Base-by-base conservation (phyloP, 2,113 vertebrate species). In the Urocitellus parryii region DNA sequence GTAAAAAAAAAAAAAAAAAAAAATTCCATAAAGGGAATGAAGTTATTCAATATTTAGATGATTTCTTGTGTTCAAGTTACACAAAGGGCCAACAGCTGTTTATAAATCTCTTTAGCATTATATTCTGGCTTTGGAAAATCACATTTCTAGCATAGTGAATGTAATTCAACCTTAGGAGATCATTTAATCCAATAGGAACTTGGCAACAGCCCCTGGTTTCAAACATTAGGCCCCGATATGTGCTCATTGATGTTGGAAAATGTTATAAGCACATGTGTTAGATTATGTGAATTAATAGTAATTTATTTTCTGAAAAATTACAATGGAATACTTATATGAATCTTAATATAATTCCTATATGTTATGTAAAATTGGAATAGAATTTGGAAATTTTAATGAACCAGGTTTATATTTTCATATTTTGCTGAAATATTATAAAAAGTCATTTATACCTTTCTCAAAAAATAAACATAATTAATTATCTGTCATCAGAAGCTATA, bases 101-200 rank as follows among this genome's bases (percentile, higher is more conserved):
- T 78, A 83, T 65, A 94, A 90, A 93, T 94, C 56, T 82, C 25
- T 61, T 93, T 93, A 96, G 24, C 45, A 90, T 91, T 92, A 68
- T 16, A 88, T 87, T 89, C 78, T 76, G 48, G 17, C 20, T 91
- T 93, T n/a, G 51, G 42, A 72, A 93, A 96, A 86, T 96, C 56
- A 91, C 83, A 84, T 93, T 94, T 97, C 65, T 51, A 88, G 45
- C n/a, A 58, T 42, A 58, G 17, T 42, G 53, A 91, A 63, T 77
- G 22, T 77, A 88, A 77, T 14, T 80, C 16, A 42, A 5, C 20
- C 68, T 45, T 93, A 58, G 51, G 79, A 96, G 22, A 83, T 88
- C 27, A 89, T 8, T 65, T 86, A 95, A 92, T 95, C 27, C 56
- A 91, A 81, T 39, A 96, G 45, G 22, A 89, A 83, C 79, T 87